phyloP scores from a whole-genome alignment of 2,797 vertebrate genomes.

The Gymnoscopelus braueri region DNA sequence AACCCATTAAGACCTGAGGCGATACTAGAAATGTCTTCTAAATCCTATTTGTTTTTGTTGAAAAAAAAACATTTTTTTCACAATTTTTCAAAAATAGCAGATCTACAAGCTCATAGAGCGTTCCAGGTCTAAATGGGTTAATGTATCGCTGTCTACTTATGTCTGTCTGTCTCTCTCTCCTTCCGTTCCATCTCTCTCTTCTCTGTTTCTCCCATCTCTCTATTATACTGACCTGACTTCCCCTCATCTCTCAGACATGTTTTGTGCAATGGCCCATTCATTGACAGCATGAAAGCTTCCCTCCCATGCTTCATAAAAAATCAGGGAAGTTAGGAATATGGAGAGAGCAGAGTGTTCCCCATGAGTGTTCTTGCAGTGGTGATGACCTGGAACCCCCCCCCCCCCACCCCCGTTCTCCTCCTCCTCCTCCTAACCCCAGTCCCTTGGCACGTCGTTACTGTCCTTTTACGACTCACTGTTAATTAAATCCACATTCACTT shows the following conservation, averaged over 20 bases:
- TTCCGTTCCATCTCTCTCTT: background rate
- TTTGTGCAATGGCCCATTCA: conserved; percentile 12
- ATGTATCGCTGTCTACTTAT: too few relatives aligned
- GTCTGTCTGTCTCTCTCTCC: conserved; percentile 1
- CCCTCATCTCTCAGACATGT: too few relatives aligned
- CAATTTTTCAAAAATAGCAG: too few relatives aligned
- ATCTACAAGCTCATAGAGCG: too few relatives aligned
- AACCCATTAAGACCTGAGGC: too few relatives aligned
- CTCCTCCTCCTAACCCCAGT: conserved; percentile 48
- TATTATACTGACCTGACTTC: conserved; percentile 21
- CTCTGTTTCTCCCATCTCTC: conserved; percentile 17
- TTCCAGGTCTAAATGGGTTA: too few relatives aligned
- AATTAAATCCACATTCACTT: conserved; percentile 83
- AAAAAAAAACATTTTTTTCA: too few relatives aligned
- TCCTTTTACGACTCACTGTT: conserved; percentile 73
- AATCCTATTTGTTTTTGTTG: too few relatives aligned
- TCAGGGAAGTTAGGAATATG: conserved; percentile 11
- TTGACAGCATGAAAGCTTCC: conserved; percentile 20
- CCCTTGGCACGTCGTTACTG: conserved; percentile 66
- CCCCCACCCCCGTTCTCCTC: too few relatives aligned
- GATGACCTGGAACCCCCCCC: conserved; percentile 72
- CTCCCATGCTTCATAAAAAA: conserved; percentile 65
- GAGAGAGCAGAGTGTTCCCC: conserved; percentile 35
- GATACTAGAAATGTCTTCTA: too few relatives aligned
- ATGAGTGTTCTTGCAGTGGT: conserved; percentile 55